These are phyloP conservation scores for Euphonia xanthogaster DNA, from an alignment of 2,797 vertebrate genomes.

Conservation along the genomic window DNA sequence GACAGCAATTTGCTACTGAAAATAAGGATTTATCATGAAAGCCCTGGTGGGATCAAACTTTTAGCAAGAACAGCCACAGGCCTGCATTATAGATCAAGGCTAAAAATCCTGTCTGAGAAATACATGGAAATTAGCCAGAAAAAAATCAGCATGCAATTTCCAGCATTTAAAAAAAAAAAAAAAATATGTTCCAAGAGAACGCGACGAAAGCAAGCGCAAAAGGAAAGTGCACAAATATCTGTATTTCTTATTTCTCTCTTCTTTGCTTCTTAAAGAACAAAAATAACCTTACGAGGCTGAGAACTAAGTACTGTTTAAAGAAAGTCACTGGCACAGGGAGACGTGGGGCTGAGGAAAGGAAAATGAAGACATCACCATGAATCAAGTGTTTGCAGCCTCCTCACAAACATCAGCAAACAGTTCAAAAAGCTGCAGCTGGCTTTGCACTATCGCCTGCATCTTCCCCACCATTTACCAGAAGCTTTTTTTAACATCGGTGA, in stretches of 20 bases:
- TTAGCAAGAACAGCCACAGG: slow-evolving; percentile 25
- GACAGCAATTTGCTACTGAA: neutral
- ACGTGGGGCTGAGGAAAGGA: neutral
- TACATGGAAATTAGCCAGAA: slow-evolving; percentile 30
- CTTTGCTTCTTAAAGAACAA: neutral
- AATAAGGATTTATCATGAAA: slow-evolving; percentile 31
- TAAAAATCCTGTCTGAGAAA: neutral
- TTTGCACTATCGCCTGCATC: slow-evolving; percentile 8
- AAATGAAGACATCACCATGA: slow-evolving; percentile 36
- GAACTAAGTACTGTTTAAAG: neutral
- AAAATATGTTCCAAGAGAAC: neutral
- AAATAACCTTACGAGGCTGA: neutral
- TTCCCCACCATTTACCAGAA: slow-evolving; percentile 39
- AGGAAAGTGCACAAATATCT: neutral
- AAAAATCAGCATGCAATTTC: neutral
- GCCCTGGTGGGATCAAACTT: slow-evolving; percentile 13
- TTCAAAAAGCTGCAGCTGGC: slow-evolving; percentile 55
- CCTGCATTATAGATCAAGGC: slow-evolving; percentile 45
- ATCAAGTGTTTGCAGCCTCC: neutral
- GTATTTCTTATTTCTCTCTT: neutral
- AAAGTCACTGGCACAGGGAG: neutral
- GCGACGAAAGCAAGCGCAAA: rapidly evolving
- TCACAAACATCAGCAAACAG: neutral
- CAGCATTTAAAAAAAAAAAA: neutral
- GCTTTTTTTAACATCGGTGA: slow-evolving; percentile 61